These are phyloP conservation scores for Orchestia grillus DNA, from an alignment of 1,140 invertebrate species.

Conservation along the genomic window DNA sequence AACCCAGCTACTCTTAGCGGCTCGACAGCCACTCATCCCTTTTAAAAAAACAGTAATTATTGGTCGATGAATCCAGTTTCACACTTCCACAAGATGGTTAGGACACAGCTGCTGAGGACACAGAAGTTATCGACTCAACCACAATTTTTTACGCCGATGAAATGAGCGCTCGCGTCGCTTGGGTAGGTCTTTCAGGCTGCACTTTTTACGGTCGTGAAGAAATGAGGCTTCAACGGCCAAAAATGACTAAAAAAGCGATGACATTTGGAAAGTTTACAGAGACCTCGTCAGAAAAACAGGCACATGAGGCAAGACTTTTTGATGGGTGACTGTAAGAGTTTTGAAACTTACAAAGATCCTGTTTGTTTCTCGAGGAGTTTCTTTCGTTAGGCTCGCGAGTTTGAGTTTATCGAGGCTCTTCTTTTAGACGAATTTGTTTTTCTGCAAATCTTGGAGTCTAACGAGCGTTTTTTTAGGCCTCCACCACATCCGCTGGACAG, in stretches of 20 bases:
- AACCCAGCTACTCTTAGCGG: too few relatives aligned
- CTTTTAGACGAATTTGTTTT: not conserved
- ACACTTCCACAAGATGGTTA: not conserved
- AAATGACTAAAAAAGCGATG: not conserved
- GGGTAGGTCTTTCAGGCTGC: not conserved
- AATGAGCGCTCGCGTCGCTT: not conserved
- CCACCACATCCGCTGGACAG: not conserved
- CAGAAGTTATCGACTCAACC: not conserved
- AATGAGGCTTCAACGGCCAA: not conserved
- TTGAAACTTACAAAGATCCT: conserved; percentile 32
- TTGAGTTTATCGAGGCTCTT: conserved; percentile 31
- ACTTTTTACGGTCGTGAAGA: not conserved
- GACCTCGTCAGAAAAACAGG: conserved; percentile 7
- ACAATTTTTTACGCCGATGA: not conserved
- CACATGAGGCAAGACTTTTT: conserved; percentile 40
- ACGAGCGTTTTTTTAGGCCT: not conserved
- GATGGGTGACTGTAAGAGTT: not conserved
- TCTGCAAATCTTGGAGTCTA: not conserved
- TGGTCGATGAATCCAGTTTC: not conserved
- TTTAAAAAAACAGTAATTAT: not conserved
- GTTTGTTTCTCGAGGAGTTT: conserved; percentile 9
- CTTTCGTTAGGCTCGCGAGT: not conserved
- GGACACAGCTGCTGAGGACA: not conserved
- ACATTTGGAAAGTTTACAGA: conserved; percentile 40
- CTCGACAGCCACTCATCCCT: too few relatives aligned